Evolutionary conservation across 2,797 vertebrate species (phyloP).

Genomic region (Sorex maritimensis): DNA sequence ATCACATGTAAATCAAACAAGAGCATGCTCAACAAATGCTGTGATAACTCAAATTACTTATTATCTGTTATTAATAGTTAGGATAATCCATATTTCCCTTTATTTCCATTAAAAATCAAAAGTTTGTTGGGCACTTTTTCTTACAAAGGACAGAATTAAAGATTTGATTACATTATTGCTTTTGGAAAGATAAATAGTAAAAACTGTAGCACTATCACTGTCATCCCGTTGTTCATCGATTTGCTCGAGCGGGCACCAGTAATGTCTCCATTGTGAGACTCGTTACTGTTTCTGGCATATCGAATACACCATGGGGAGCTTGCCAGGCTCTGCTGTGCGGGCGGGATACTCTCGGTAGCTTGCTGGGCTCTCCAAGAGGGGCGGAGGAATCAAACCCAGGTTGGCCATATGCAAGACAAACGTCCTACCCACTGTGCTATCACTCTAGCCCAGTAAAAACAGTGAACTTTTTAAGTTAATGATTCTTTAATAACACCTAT

Average conservation of each 20-base stretch:
- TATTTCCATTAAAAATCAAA: conserved; percentile 62
- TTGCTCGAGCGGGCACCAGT: no score
- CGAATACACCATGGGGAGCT: no score
- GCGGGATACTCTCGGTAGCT: no score
- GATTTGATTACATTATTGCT: no score
- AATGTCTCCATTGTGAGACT: no score
- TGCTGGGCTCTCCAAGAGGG: no score
- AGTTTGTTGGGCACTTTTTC: conserved; percentile 8
- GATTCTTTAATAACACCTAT: conserved; percentile 28
- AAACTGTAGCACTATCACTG: neutral
- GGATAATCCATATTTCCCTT: conserved; percentile 44
- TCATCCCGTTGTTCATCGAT: no score
- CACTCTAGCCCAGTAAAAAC: neutral
- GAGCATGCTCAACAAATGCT: conserved; percentile 62
- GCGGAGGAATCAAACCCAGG: no score
- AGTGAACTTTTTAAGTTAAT: neutral
- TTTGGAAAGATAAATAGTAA: neutral
- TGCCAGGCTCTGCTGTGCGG: no score
- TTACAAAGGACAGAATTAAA: conserved; percentile 17
- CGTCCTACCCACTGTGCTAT: no score
- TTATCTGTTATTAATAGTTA: conserved; percentile 34
- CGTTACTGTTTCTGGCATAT: no score
- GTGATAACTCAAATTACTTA: conserved; percentile 27
- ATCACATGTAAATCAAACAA: conserved; percentile 59
- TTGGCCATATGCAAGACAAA: no score